Percentiles rank a stretch among this genome's conserved stretches.
These are phyloP conservation scores for Pseudorhombus dupliciocellatus DNA, from an alignment of 2,113 vertebrate genomes.

Conservation along the genomic window DNA sequence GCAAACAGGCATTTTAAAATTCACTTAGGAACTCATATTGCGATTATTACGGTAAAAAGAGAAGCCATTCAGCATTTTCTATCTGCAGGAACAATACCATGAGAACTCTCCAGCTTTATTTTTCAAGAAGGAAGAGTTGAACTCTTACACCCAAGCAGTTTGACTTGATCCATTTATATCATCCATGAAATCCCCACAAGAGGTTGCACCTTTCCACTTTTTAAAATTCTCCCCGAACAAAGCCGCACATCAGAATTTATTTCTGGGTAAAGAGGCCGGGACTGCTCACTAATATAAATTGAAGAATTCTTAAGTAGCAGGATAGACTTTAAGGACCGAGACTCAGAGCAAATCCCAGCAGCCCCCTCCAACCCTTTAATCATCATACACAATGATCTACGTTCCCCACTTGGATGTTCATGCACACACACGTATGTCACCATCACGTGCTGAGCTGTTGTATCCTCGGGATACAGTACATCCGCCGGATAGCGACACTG, in stretches of 20 bases:
- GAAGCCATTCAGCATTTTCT: neutral
- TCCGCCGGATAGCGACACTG: conserved; percentile 61
- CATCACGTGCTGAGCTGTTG: conserved; percentile 27
- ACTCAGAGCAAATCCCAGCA: conserved; percentile 43
- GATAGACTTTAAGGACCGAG: conserved; percentile 34
- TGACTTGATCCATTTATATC: conserved; percentile 29
- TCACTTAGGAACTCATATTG: neutral
- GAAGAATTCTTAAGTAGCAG: conserved; percentile 31
- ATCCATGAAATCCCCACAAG: conserved; percentile 36
- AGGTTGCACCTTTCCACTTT: conserved; percentile 18
- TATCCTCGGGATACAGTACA: conserved; percentile 51
- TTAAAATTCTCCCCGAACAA: conserved; percentile 26
- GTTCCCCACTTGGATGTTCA: conserved; percentile 35
- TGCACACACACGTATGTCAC: neutral
- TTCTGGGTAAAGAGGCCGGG: conserved; percentile 46
- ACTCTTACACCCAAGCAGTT: conserved; percentile 32
- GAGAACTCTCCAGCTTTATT: neutral
- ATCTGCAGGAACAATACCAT: neutral
- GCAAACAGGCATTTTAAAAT: neutral
- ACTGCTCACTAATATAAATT: conserved; percentile 29
- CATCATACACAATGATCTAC: conserved; percentile 43
- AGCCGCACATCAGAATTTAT: conserved; percentile 43
- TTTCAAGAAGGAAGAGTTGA: conserved; percentile 5
- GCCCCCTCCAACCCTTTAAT: conserved; percentile 44
- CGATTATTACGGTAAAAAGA: neutral